These are phyloP conservation scores for Eupsilia transversa DNA, from an alignment of 2,888 invertebrate species.

Conservation along the genomic window DNA sequence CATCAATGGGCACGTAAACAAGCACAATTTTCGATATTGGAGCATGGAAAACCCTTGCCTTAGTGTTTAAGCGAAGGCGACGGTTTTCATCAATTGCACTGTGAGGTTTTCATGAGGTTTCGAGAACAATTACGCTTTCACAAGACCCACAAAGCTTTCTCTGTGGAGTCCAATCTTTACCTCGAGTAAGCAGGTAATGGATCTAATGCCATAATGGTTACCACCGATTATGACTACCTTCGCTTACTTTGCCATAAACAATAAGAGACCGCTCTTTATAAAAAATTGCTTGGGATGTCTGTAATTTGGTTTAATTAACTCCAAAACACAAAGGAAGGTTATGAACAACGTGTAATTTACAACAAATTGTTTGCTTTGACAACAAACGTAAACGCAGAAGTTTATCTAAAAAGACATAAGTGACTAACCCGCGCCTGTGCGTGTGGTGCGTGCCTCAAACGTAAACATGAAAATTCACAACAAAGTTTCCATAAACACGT, in stretches of 20 bases:
- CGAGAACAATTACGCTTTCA: slow-evolving; percentile 56
- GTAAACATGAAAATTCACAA: slow-evolving; percentile 82
- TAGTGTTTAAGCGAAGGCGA: too few species aligned
- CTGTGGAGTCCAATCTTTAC: slow-evolving; percentile 31
- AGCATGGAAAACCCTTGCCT: too few species aligned
- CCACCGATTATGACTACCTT: slow-evolving; percentile 18
- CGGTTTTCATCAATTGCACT: too few species aligned
- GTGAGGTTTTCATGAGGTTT: slow-evolving; percentile 31
- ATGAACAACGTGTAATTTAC: slow-evolving; percentile 27
- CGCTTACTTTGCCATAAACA: slow-evolving; percentile 14
- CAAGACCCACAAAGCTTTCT: slow-evolving; percentile 54
- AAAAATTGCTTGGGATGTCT: not conserved
- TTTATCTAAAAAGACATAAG: slow-evolving; percentile 64
- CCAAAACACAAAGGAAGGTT: slow-evolving; percentile 8
- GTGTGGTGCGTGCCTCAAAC: slow-evolving; percentile 81
- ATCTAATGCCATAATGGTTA: slow-evolving; percentile 30
- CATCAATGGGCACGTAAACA: too few species aligned
- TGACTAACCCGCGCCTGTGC: slow-evolving; percentile 68
- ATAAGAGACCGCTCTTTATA: not conserved
- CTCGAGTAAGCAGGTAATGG: slow-evolving; percentile 22
- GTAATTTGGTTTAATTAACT: not conserved
- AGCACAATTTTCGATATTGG: too few species aligned
- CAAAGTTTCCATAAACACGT: slow-evolving; percentile 79
- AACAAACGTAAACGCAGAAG: slow-evolving; percentile 50
- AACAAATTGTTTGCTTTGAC: slow-evolving; percentile 23